phyloP scores from a whole-genome alignment of 2,888 invertebrate species.

The Lathronympha strigana region DNA sequence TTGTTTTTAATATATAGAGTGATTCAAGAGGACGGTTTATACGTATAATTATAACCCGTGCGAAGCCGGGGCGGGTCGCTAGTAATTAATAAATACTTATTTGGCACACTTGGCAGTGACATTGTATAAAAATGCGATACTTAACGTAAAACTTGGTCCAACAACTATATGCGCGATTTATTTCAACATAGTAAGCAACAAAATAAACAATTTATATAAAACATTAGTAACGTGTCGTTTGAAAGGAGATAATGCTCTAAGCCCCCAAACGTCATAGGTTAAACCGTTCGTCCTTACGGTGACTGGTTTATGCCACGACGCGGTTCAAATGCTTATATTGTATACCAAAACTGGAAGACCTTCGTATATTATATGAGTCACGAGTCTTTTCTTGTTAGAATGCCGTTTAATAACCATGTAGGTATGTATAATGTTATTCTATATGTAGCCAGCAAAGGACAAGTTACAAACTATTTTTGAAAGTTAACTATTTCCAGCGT shows the following conservation, averaged over 20 bases:
- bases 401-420: constrained; percentile 1
- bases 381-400: constrained; percentile 17
- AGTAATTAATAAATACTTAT: too few species aligned
- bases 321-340: neutral
- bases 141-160: too few species aligned
- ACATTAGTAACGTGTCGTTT: neutral
- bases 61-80: too few species aligned
- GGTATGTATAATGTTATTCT: neutral
- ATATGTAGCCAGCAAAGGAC: neutral
- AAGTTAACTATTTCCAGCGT: too few species aligned
- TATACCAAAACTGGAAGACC: constrained; percentile 20
- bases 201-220: neutral
- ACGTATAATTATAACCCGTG: too few species aligned
- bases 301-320: neutral
- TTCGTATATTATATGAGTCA: constrained; percentile 24
- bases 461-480: too few species aligned
- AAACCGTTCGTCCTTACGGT: constrained; percentile 2
- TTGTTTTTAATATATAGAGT: too few species aligned
- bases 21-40: too few species aligned
- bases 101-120: too few species aligned
- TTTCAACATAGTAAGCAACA: too few species aligned
- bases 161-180: too few species aligned
- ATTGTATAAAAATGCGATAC: too few species aligned
- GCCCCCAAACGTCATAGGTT: neutral
- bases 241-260: neutral